These are phyloP conservation scores for silkworm (Bombyx mori) DNA, from an alignment of 1,140 invertebrate genomes.

Conservation along the genomic window DNA sequence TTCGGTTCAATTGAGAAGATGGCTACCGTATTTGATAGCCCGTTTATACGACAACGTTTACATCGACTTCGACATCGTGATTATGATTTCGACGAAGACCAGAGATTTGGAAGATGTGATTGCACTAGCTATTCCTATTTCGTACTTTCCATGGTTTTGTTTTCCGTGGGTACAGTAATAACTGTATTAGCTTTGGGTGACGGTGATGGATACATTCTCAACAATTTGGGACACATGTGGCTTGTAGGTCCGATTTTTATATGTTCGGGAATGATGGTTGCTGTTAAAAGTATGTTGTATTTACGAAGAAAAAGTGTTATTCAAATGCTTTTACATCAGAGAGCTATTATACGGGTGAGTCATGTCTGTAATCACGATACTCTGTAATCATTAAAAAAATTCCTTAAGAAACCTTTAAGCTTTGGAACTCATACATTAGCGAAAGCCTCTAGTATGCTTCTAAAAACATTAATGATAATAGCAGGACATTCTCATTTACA, in stretches of 20 bases:
- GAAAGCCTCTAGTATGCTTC: too few species aligned
- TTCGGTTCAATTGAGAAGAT: constrained; percentile 43
- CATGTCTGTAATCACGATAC: neutral
- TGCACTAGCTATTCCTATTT: constrained; percentile 79
- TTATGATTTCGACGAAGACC: constrained; percentile 73
- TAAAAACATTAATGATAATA: too few species aligned
- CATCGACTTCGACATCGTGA: constrained; percentile 73
- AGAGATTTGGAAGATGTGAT: constrained; percentile 75
- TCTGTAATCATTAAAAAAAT: neutral
- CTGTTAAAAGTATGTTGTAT: constrained; percentile 78
- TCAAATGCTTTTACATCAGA: constrained; percentile 76
- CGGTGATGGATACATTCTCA: constrained; percentile 73
- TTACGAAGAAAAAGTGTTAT: constrained; percentile 77
- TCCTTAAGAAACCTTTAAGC: neutral
- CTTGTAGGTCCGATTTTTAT: constrained; percentile 79
- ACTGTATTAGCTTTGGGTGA: constrained; percentile 76
- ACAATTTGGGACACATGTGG: constrained; percentile 78
- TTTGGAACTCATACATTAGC: too few species aligned
- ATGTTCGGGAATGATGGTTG: constrained; percentile 78
- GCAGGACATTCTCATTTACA: too few species aligned
- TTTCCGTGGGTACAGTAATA: constrained; percentile 76
- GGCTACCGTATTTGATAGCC: constrained; percentile 75
- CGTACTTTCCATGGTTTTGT: constrained; percentile 74
- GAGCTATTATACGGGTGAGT: constrained; percentile 75
- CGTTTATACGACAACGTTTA: constrained; percentile 73